Evolutionary conservation across 2,113 vertebrate species (phyloP).

Genomic region (Siniperca knerii): DNA sequence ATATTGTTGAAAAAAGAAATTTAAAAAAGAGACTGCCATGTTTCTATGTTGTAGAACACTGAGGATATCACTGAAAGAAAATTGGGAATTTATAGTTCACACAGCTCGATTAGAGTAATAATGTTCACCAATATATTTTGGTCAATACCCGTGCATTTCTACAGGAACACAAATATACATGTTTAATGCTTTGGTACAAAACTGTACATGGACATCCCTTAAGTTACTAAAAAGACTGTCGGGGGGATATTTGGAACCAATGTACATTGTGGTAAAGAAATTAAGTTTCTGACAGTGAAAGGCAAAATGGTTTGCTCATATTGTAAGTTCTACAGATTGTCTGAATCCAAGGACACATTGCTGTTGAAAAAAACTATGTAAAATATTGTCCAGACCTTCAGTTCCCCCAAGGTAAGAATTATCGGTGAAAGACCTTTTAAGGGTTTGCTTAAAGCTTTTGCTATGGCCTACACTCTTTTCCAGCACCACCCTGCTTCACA

Average conservation of each 20-base stretch:
- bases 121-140: too few relatives aligned
- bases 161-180: neutral
- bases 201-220: neutral
- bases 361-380: neutral
- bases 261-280: neutral
- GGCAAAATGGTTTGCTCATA: neutral
- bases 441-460: conserved; percentile 28
- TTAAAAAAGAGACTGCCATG: too few relatives aligned
- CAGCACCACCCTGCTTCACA: conserved; percentile 39
- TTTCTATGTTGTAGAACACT: too few relatives aligned
- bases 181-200: neutral
- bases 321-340: too few relatives aligned
- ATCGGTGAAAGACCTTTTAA: neutral
- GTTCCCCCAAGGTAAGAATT: neutral
- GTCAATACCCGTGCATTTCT: neutral
- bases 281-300: neutral
- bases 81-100: too few relatives aligned
- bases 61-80: neutral
- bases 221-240: neutral
- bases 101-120: too few relatives aligned
- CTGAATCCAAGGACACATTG: neutral
- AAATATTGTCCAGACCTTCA: conserved; percentile 3
- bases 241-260: neutral
- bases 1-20: too few relatives aligned
- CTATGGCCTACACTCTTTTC: conserved; percentile 11